These are phyloP conservation scores for Calosoma granatense DNA, from an alignment of 1,140 invertebrate genomes.

Conservation along the genomic window DNA sequence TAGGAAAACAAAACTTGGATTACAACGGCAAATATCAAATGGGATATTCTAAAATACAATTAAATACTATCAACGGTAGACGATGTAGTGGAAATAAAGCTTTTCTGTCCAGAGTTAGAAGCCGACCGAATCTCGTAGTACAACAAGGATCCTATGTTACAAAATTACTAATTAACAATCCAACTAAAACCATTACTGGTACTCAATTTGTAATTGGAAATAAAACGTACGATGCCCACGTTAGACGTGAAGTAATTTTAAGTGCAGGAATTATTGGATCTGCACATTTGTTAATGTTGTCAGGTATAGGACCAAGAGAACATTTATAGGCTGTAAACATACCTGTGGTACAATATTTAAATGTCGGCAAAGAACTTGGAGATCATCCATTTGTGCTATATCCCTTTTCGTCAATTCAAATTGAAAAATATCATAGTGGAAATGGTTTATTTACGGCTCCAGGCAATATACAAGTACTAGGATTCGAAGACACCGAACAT, in stretches of 20 bases:
- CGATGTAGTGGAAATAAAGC: slow-evolving; percentile 84
- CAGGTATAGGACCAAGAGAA: slow-evolving; percentile 66
- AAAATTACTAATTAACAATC: slow-evolving; percentile 54
- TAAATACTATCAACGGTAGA: slow-evolving; percentile 61
- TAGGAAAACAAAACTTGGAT: too few species aligned
- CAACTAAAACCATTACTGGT: slow-evolving; percentile 51
- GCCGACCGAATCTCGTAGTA: slow-evolving; percentile 80
- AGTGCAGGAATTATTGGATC: slow-evolving; percentile 63
- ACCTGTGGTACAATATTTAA: slow-evolving; percentile 53
- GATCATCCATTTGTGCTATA: slow-evolving; percentile 57
- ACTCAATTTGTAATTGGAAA: slow-evolving; percentile 54
- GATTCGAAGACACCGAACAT: slow-evolving; percentile 13
- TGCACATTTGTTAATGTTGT: slow-evolving; percentile 73
- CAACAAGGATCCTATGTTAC: slow-evolving; percentile 58
- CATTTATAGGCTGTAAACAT: slow-evolving; percentile 56
- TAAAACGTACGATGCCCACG: slow-evolving; percentile 50
- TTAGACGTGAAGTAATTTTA: slow-evolving; percentile 61
- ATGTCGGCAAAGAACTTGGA: slow-evolving; percentile 63
- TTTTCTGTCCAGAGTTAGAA: slow-evolving; percentile 69
- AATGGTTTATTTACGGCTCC: slow-evolving; percentile 10
- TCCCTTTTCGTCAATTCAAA: slow-evolving; percentile 28
- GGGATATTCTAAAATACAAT: slow-evolving; percentile 83
- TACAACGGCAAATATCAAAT: slow-evolving; percentile 84
- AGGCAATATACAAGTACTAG: neutral
- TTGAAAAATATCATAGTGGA: slow-evolving; percentile 16